Evolutionary conservation across 1,140 invertebrate genomes (phyloP).

Genomic region (Lepidotrigona ventralis): DNA sequence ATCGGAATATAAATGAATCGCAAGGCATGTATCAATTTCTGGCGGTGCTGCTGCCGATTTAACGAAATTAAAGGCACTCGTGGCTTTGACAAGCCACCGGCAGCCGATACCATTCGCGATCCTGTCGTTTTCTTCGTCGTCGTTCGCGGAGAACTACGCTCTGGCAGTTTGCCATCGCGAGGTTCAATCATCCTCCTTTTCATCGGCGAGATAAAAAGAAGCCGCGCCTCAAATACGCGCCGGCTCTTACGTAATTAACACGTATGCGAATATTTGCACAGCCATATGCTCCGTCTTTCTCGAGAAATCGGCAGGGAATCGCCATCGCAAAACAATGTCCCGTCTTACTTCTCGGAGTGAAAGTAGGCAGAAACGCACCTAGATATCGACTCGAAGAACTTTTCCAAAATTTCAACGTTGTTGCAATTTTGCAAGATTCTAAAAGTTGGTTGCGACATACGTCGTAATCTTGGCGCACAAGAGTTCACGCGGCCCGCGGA

Average conservation of each 20-base stretch:
- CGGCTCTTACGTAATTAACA: slow-evolving; percentile 47
- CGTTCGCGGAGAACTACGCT: slow-evolving; percentile 21
- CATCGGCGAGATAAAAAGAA: slow-evolving; percentile 44
- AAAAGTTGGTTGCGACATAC: neutral
- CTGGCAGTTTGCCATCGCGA: slow-evolving; percentile 44
- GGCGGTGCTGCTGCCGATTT: slow-evolving; percentile 26
- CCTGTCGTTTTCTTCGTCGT: slow-evolving; percentile 35
- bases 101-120: slow-evolving; percentile 33
- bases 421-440: no score
- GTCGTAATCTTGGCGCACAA: neutral
- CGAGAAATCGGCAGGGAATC: neutral
- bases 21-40: slow-evolving; percentile 5
- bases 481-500: neutral
- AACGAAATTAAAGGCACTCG: slow-evolving; percentile 31
- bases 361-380: neutral
- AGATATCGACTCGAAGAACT: no score
- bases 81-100: slow-evolving; percentile 29
- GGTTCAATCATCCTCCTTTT: slow-evolving; percentile 48
- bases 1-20: no score
- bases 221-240: neutral
- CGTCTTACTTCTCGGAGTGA: neutral
- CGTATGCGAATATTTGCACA: slow-evolving; percentile 14
- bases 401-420: neutral
- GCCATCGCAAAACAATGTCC: neutral
- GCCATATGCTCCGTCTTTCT: neutral